Evolutionary conservation across 2,113 vertebrate genomes (phyloP).

Genomic region (Lipotes vexillifer): DNA sequence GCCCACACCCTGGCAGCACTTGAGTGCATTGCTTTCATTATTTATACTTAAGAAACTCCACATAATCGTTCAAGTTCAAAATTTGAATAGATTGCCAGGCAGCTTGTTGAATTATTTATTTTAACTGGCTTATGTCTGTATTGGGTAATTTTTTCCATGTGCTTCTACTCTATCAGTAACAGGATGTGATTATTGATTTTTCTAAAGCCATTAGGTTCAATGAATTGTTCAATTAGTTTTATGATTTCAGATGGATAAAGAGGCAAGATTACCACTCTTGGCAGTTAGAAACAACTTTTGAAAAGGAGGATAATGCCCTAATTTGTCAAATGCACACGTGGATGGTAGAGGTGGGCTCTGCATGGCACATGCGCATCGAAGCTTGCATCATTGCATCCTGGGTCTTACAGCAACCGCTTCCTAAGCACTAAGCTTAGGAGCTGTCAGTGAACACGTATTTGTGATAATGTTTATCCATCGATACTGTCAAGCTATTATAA

Average conservation of each 20-base stretch:
- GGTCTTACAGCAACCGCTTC: conserved; percentile 34
- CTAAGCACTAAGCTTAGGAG: conserved; percentile 64
- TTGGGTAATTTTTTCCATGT: conserved; percentile 74
- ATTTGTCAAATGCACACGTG: conserved; percentile 72
- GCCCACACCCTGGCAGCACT: background rate
- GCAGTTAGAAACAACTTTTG: conserved; percentile 74
- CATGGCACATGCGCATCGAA: conserved; percentile 36
- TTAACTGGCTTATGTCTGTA: conserved; percentile 74
- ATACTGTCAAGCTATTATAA: conserved; percentile 71
- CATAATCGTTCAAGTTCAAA: conserved; percentile 52
- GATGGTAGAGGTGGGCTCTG: conserved; percentile 63
- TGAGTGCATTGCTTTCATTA: conserved; percentile 22
- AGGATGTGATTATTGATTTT: conserved; percentile 83
- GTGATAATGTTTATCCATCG: conserved; percentile 71
- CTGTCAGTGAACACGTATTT: conserved; percentile 57
- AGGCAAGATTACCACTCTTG: conserved; percentile 76
- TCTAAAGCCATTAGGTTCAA: conserved; percentile 83
- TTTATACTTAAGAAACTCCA: conserved; percentile 49
- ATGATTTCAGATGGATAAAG: conserved; percentile 78
- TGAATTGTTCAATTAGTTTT: conserved; percentile 81
- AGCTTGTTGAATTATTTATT: conserved; percentile 76
- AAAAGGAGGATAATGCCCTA: conserved; percentile 60
- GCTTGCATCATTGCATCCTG: conserved; percentile 8
- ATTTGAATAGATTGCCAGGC: conserved; percentile 66
- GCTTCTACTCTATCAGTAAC: conserved; percentile 79